Evolutionary conservation across 1,140 invertebrate species (phyloP).

Genomic region (Danaus melanippus): DNA sequence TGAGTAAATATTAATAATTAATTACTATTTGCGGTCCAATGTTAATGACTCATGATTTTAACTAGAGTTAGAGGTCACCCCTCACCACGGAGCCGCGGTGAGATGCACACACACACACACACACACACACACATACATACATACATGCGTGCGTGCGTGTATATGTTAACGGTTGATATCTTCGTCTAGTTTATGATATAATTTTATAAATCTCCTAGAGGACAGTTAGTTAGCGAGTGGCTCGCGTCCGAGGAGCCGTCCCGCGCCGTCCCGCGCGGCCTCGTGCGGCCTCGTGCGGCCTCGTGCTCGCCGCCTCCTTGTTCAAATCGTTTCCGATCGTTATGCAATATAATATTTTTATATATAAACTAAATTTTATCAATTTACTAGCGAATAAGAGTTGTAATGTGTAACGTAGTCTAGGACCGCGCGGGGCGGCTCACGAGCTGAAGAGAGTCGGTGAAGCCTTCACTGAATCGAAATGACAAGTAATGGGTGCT

Average conservation of each 20-base stretch:
- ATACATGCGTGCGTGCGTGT: background rate
- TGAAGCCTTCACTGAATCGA: conserved; percentile 39
- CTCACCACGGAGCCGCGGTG: conserved; percentile 45
- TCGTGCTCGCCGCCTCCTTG: background rate
- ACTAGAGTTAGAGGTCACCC: conserved; percentile 54
- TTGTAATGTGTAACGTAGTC: conserved; percentile 17
- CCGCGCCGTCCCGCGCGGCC: conserved; percentile 25
- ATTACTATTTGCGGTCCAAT: conserved; percentile 70
- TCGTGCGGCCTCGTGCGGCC: conserved; percentile 12
- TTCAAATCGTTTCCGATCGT: conserved; percentile 21
- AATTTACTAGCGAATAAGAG: conserved; percentile 42
- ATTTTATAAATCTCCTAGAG: conserved; percentile 1
- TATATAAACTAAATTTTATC: conserved; percentile 50
- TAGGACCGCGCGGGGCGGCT: conserved; percentile 30
- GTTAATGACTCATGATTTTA: conserved; percentile 69
- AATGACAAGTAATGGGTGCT: conserved; percentile 54
- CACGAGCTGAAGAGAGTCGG: conserved; percentile 33
- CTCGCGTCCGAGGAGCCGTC: conserved; percentile 19
- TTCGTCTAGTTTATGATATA: background rate
- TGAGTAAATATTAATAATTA: conserved; percentile 70
- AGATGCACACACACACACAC: conserved; percentile 11
- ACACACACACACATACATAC: too few relatives aligned
- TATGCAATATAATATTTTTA: conserved; percentile 48
- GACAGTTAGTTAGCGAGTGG: conserved; percentile 20
- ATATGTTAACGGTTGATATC: conserved; percentile 19